Base-by-base conservation (phyloP, 2,113 vertebrate species). In the Proterorhinus semilunaris region DNA sequence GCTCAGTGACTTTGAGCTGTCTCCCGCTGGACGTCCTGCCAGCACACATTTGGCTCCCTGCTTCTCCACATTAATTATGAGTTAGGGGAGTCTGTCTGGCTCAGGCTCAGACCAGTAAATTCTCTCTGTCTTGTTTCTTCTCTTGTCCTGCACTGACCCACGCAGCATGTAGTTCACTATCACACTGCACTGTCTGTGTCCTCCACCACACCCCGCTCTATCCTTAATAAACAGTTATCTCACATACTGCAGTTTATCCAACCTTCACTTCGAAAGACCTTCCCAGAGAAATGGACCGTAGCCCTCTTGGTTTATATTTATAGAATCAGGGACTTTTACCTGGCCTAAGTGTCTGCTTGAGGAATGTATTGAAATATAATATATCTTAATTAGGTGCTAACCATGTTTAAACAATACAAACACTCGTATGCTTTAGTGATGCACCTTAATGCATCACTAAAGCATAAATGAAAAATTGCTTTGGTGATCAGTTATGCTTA, bases 1-100 rank as follows among this genome's bases (percentile, higher is more conserved):
- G 17, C 58, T 52, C 72, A 51, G 48, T 83, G 77, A 87, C 77
- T 83, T 78, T 79, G 66, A 81, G 71, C 73, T 65, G 65, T 69
- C 71, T 76, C 69, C 65, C 45, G 55, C 69, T 55, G 61, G 5
- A 61, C 42, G 42, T 61, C 77, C 43, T 65, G 75, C 84, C 68
- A 84, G 68, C 59, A 76, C 67, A 75, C 72, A 55, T 80, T 81
- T 86, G 78, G 72, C 75, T 13, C 67, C 59, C 57, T 63, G 50
- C 67, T 49, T 61, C 76, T 69, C 70, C 53, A 49, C 72, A 80
- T 79, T 80, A 76, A 51, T 82, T 73, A 83, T 46, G 58, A 81
- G 62, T 65, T 72, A 43, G 47, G 78, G 27, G 69, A 76, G 66
- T 62, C 17, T 8, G 62, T 68, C 78, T 70, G 70, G 65, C 43